A percentile compares a stretch with the other conserved stretches of the same genome.
These are phyloP conservation scores for Gopherus flavomarginatus DNA, from an alignment of 2,113 vertebrate species.

Conservation along the genomic window DNA sequence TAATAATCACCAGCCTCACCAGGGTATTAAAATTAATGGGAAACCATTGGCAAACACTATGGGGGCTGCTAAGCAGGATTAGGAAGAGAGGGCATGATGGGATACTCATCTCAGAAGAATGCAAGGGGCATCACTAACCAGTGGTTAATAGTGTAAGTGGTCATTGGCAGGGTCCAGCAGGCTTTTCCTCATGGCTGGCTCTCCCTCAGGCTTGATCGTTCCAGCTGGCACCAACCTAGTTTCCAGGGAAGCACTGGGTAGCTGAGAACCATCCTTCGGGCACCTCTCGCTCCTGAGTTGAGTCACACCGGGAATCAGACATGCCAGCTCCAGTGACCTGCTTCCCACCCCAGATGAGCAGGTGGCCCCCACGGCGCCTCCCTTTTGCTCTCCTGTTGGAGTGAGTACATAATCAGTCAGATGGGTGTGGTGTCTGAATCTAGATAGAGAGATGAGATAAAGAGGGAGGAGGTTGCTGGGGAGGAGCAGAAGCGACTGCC, in stretches of 20 bases:
- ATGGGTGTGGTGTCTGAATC: background rate
- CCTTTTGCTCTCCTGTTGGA: background rate
- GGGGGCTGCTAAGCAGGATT: background rate
- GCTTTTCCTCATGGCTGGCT: background rate
- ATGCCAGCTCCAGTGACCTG: slow-evolving; percentile 59
- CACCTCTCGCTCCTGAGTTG: slow-evolving; percentile 52
- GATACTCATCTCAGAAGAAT: accelerated
- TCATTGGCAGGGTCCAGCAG: background rate
- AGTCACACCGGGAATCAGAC: slow-evolving; percentile 57
- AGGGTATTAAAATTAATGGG: background rate
- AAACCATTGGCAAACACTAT: background rate
- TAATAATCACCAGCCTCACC: background rate
- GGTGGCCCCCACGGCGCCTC: background rate
- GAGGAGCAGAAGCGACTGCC: background rate
- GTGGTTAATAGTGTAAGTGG: background rate
- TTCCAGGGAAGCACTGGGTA: slow-evolving; percentile 25
- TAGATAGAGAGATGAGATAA: background rate
- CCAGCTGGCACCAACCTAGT: background rate
- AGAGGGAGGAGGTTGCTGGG: background rate
- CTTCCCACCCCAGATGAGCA: slow-evolving; percentile 50
- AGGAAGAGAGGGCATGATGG: background rate
- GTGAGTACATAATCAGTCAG: background rate
- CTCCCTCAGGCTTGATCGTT: slow-evolving; percentile 1
- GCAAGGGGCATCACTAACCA: accelerated
- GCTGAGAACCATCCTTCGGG: slow-evolving; percentile 23